Conservation (phyloP, 2,113 vertebrate genomes). For the Prolemur simus region DNA sequence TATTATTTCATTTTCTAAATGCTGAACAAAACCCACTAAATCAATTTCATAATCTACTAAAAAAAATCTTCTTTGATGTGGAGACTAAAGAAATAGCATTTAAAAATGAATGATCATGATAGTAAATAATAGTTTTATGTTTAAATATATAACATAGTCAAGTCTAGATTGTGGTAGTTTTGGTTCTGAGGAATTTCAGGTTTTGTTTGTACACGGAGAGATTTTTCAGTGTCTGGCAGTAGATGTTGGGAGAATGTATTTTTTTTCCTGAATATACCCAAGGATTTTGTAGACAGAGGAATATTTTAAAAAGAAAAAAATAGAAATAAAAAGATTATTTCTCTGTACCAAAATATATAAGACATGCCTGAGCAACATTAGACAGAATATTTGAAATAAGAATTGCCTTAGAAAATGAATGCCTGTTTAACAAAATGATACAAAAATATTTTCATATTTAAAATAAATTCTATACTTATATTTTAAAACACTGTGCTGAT, state of each 20-base stretch:
- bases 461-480: constrained; percentile 28
- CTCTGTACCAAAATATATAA: neutral
- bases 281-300: neutral
- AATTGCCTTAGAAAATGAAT: neutral
- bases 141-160: neutral
- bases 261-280: neutral
- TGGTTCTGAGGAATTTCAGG: neutral
- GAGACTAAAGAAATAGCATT: neutral
- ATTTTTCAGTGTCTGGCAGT: neutral
- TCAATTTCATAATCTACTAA: neutral
- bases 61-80: neutral
- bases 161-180: neutral
- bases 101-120: neutral
- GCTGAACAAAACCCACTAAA: neutral
- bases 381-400: neutral
- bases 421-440: neutral
- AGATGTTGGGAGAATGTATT: neutral
- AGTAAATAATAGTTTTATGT: neutral
- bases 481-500: neutral
- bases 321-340: neutral
- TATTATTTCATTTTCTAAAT: constrained; percentile 7
- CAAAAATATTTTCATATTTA: constrained; percentile 19
- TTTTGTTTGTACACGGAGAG: neutral
- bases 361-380: neutral
- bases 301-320: neutral